Evolutionary conservation across 2,888 invertebrate species (phyloP).

Genomic region (Caenorhabditis wallacei): DNA sequence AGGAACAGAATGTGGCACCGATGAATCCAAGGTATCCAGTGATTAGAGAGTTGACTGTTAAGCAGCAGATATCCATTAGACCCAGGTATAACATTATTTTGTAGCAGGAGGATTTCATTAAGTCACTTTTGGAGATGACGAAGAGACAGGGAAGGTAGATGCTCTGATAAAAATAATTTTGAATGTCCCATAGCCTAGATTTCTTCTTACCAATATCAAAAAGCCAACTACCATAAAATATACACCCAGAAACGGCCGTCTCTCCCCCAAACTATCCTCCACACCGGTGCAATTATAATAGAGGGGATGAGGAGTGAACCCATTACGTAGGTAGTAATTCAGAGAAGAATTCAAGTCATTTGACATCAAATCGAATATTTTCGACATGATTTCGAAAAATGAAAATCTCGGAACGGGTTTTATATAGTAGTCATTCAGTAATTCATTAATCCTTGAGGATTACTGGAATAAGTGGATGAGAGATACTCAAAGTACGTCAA

Average conservation of each 20-base stretch:
- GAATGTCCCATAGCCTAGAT: not conserved
- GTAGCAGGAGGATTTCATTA: constrained; percentile 62
- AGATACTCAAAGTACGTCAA: not conserved
- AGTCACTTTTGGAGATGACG: constrained; percentile 44
- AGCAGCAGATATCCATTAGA: constrained; percentile 50
- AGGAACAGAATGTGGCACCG: constrained; percentile 60
- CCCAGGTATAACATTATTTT: constrained; percentile 63
- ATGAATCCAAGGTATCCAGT: constrained; percentile 59
- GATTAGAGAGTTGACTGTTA: constrained; percentile 47
- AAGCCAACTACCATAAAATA: constrained; percentile 43
- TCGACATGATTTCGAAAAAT: constrained; percentile 9
- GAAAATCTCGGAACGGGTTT: not conserved
- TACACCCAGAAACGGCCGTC: constrained; percentile 16
- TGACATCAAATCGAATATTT: constrained; percentile 22
- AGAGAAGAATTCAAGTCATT: constrained; percentile 41
- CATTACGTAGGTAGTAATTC: constrained; percentile 39
- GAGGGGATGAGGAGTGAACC: constrained; percentile 29
- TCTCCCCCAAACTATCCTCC: constrained; percentile 20
- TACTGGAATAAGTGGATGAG: not conserved
- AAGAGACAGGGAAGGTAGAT: constrained; percentile 55
- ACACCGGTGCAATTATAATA: constrained; percentile 47
- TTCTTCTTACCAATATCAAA: constrained; percentile 25
- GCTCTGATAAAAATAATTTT: constrained; percentile 15
- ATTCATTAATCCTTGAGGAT: not conserved
- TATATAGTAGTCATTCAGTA: not conserved